Conservation (phyloP, 2,113 vertebrate genomes). For the Paradisaea rubra region DNA sequence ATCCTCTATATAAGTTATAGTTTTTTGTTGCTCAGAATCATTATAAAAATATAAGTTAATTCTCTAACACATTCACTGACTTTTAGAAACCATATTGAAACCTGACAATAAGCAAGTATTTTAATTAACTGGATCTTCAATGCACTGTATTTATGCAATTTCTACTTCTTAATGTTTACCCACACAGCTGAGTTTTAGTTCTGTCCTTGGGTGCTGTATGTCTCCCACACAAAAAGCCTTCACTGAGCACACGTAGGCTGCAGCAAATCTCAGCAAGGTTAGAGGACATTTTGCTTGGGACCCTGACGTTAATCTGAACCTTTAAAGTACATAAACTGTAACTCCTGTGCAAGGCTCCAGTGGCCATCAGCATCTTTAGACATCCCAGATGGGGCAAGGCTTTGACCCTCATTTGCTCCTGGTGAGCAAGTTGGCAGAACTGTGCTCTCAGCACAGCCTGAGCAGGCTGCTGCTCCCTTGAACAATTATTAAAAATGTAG, state of each 20-base stretch:
- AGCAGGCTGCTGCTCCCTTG: not conserved
- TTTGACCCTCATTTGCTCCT: accelerated
- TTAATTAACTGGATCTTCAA: not conserved
- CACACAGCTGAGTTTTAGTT: not conserved
- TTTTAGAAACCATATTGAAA: not conserved
- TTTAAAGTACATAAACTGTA: not conserved
- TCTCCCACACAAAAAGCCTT: not conserved
- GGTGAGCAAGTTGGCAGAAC: not conserved
- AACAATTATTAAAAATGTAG: not conserved
- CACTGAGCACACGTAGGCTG: not conserved
- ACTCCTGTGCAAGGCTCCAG: not conserved
- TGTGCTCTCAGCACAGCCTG: not conserved
- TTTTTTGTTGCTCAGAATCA: not conserved
- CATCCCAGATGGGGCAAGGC: not conserved
- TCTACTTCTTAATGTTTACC: not conserved
- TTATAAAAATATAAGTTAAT: not conserved
- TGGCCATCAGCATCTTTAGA: not conserved
- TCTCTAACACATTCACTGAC: not conserved
- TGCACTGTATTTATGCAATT: not conserved
- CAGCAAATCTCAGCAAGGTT: not conserved
- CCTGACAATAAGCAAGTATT: not conserved
- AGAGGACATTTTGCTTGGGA: not conserved
- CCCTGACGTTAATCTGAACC: not conserved
- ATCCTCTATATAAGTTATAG: not conserved
- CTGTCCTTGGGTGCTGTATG: not conserved